Percentiles rank a stretch among this genome's conserved stretches.
These are phyloP conservation scores for Elephantulus edwardii DNA, from an alignment of 2,113 vertebrate genomes.

Conservation along the genomic window DNA sequence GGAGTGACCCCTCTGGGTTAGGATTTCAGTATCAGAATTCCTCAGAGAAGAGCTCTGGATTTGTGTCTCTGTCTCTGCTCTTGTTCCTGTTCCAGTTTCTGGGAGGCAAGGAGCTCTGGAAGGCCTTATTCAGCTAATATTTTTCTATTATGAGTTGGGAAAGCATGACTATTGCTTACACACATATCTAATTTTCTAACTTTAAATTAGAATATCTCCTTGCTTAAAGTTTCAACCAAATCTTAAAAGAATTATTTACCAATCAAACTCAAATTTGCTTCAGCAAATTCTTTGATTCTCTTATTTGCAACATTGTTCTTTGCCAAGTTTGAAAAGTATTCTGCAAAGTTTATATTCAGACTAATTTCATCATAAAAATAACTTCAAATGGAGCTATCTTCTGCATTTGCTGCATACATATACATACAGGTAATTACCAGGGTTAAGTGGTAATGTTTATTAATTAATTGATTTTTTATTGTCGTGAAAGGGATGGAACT, in stretches of 20 bases:
- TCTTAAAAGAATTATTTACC: conserved; percentile 45
- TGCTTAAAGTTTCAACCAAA: conserved; percentile 23
- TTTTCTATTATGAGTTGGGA: conserved; percentile 24
- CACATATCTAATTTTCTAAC: neutral
- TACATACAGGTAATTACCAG: conserved; percentile 67
- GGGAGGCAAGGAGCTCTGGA: neutral
- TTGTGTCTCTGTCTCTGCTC: neutral
- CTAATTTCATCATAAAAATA: conserved; percentile 78
- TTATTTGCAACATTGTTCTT: conserved; percentile 70
- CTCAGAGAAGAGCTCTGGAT: neutral
- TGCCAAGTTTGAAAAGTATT: conserved; percentile 77
- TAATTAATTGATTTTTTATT: conserved; percentile 69
- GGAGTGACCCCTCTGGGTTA: too few relatives aligned
- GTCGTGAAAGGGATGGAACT: too few relatives aligned
- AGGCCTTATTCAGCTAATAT: neutral
- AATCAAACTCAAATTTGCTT: conserved; percentile 48
- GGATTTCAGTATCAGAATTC: neutral
- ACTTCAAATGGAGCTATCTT: conserved; percentile 78
- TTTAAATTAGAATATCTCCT: conserved; percentile 16
- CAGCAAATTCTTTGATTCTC: conserved; percentile 72
- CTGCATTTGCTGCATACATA: conserved; percentile 46
- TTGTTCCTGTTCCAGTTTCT: neutral
- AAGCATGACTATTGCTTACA: conserved; percentile 33
- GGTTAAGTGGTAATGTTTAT: conserved; percentile 62
- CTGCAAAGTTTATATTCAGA: conserved; percentile 77